Base-by-base conservation (phyloP, 2,888 invertebrate species). In the Caenorhabditis sulstoni region DNA sequence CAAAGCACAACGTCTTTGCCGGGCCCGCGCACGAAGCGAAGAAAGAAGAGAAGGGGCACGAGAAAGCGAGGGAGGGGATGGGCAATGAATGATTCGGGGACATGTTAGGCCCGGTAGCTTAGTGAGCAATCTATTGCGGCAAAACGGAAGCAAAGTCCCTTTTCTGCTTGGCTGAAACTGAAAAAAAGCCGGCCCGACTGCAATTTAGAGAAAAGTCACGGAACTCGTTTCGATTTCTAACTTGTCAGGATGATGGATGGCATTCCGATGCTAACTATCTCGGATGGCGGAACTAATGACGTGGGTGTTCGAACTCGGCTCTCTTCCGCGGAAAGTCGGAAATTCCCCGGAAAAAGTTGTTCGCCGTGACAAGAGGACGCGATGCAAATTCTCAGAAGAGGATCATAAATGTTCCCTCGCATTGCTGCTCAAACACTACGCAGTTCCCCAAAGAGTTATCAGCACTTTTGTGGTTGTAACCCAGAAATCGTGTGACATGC, bases 31-130 rank as follows among this genome's bases (percentile, higher is more conserved):
- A 29, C 4, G 3, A 7, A 29, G 29, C 29, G 29, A 37, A 1
- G 12, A 4, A 29, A 55, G 16, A 47, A 47, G 41, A 66, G 18
- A 23, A 12, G 49, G 12, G 11, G 39, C 35, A 44, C 22, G 23
- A 3, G 16, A 7, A 57, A 61, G 44, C 44, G 35, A 59, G 39
- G 35, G 22, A 23, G 52, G 44, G 20, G 23, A 29, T n/a, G 35
- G 45, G 49, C 49, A 61, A 57, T 53, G 70, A 41, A 67, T 67
- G 67, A 67, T 58, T 49, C 57, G 37, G 66, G 41, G 57, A 66
- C 66, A 66, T 58, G 49, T 58, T 67, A 67, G 67, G 57, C 67
- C 58, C 50, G 23, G 67, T 67, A 67, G 67, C 67, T 67, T 67
- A 67, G 50, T 18, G 39, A 37, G 39, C 12, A 49, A 29, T 47